Evolutionary conservation across 2,888 invertebrate species (phyloP).

Genomic region (Lepetodrilus schrolli): DNA sequence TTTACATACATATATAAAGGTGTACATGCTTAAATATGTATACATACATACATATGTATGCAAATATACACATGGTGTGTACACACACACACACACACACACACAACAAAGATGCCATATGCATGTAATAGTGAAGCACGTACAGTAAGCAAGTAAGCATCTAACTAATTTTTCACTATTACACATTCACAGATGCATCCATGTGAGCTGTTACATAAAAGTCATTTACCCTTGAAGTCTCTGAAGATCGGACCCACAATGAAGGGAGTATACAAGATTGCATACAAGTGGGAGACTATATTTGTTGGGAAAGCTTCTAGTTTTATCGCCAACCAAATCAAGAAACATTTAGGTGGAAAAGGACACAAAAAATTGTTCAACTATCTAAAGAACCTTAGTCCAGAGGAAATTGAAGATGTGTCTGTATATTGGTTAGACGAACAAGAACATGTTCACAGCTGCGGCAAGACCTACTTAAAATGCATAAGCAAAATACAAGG

Average conservation of each 20-base stretch:
- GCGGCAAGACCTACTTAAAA: constrained; percentile 4
- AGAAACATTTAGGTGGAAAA: not conserved
- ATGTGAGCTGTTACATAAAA: not conserved
- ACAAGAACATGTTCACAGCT: not conserved
- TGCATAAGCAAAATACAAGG: not conserved
- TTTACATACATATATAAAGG: no score
- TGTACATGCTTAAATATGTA: no score
- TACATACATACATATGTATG: no score
- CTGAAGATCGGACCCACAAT: not conserved
- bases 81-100: no score
- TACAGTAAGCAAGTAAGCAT: no score
- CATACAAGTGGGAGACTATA: not conserved
- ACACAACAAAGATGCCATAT: no score
- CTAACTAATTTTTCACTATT: no score
- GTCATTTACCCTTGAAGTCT: not conserved
- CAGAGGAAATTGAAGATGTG: not conserved
- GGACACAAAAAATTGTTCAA: not conserved
- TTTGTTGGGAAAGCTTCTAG: not conserved
- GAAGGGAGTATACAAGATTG: not conserved
- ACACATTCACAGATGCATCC: not conserved
- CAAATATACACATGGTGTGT: no score
- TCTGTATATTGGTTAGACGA: not conserved
- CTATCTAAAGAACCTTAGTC: not conserved
- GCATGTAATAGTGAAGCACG: no score
- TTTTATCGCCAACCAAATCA: not conserved